Evolutionary conservation across 1,140 invertebrate genomes (phyloP).

Genomic region (Lepidostoma basale): DNA sequence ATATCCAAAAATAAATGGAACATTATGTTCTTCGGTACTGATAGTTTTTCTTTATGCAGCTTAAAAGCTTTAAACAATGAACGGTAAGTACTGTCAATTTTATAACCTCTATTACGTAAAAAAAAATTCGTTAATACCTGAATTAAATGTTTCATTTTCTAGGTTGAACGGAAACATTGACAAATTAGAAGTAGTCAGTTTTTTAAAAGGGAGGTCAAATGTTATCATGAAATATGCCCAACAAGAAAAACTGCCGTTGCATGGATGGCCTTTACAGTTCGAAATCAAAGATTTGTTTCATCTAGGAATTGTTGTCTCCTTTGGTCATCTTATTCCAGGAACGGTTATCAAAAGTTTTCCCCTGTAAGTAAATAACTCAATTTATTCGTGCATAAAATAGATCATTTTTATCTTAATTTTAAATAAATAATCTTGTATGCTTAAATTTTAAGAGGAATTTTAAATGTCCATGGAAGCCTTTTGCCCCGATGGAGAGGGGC

Average conservation of each 20-base stretch:
- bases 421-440: neutral
- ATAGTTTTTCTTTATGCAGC: constrained; percentile 70
- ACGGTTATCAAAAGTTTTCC: constrained; percentile 68
- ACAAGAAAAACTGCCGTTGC: constrained; percentile 57
- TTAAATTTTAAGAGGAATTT: constrained; percentile 75
- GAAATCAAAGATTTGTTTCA: constrained; percentile 58
- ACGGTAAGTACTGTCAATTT: constrained; percentile 54
- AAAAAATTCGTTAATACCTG: constrained; percentile 21
- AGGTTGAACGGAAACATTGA: constrained; percentile 52
- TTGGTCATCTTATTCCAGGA: constrained; percentile 73
- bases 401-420: neutral
- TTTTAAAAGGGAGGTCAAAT: constrained; percentile 60
- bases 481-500: constrained; percentile 93
- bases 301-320: constrained; percentile 73
- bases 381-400: neutral
- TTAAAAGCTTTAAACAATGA: constrained; percentile 59
- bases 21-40: constrained; percentile 73
- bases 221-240: constrained; percentile 61
- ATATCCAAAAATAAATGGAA: constrained; percentile 53
- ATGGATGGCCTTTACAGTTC: constrained; percentile 64
- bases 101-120: constrained; percentile 26
- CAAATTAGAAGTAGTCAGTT: constrained; percentile 67
- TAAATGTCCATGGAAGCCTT: constrained; percentile 91
- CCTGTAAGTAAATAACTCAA: constrained; percentile 56
- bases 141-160: constrained; percentile 38